Evolutionary conservation across 1,140 invertebrate genomes (phyloP).

Genomic region (Babylonia areolata): DNA sequence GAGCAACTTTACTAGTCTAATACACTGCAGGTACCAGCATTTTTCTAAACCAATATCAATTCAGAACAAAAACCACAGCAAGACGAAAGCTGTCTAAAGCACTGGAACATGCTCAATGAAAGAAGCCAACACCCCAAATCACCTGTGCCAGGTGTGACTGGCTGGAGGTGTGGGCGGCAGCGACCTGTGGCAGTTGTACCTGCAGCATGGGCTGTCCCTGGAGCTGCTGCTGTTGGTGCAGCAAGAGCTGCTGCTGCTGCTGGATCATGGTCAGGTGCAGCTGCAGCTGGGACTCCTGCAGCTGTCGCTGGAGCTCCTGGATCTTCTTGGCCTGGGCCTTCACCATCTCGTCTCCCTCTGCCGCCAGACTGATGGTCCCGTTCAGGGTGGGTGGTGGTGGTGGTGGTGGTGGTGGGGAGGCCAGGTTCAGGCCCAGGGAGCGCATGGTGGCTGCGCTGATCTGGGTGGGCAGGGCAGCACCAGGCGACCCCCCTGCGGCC

Average conservation of each 20-base stretch:
- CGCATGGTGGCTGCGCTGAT: slow-evolving; percentile 28
- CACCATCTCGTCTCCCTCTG: slow-evolving; percentile 45
- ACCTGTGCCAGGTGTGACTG: slow-evolving; percentile 17
- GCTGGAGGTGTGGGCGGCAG: slow-evolving; percentile 38
- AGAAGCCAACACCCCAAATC: too few species aligned
- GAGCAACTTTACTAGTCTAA: too few species aligned
- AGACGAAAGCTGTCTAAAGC: too few species aligned
- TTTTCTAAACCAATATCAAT: too few species aligned
- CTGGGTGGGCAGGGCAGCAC: neutral
- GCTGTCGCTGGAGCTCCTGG: slow-evolving; percentile 89
- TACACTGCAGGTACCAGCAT: too few species aligned
- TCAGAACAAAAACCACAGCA: too few species aligned
- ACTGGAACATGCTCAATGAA: too few species aligned
- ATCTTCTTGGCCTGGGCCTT: slow-evolving; percentile 79
- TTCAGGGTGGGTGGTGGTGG: neutral
- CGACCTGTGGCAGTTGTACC: slow-evolving; percentile 70
- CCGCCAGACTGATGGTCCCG: neutral
- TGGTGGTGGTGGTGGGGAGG: neutral
- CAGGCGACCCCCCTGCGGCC: neutral
- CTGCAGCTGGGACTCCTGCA: slow-evolving; percentile 76
- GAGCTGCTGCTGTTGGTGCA: slow-evolving; percentile 52
- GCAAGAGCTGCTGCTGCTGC: slow-evolving; percentile 52
- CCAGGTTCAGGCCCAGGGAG: slow-evolving; percentile 30
- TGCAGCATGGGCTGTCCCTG: slow-evolving; percentile 40
- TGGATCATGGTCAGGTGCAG: slow-evolving; percentile 61